phyloP scores from a whole-genome alignment of 2,888 invertebrate genomes.

The Drosophila trichaetosa region DNA sequence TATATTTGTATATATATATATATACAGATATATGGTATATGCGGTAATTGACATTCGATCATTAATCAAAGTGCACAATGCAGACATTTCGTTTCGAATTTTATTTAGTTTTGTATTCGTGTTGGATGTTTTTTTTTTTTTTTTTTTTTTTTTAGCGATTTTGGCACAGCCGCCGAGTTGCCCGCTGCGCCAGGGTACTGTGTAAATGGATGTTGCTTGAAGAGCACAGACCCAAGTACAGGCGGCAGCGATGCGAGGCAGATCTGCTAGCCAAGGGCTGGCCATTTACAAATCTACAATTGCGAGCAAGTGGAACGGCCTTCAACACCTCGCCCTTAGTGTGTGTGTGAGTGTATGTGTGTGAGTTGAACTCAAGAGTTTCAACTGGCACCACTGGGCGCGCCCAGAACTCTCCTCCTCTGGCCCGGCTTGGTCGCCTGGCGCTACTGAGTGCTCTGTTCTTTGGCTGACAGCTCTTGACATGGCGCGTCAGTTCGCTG shows the following conservation, averaged over 20 bases:
- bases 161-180: constrained; percentile 43
- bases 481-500: constrained; percentile 35
- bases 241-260: constrained; percentile 7
- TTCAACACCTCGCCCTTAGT: constrained; percentile 63
- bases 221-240: constrained; percentile 10
- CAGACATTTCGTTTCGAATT: constrained; percentile 83
- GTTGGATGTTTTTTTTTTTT: constrained; percentile 25
- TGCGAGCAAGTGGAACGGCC: constrained; percentile 62
- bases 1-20: neutral
- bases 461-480: constrained; percentile 74
- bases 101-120: constrained; percentile 73
- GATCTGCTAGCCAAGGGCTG: constrained; percentile 23
- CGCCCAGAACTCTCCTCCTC: neutral
- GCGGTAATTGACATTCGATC: constrained; percentile 85
- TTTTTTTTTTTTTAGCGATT: constrained; percentile 28
- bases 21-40: constrained; percentile 62
- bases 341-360: neutral
- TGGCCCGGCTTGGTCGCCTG: constrained; percentile 56
- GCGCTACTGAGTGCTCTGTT: constrained; percentile 72
- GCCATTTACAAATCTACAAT: constrained; percentile 46
- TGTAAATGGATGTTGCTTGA: neutral
- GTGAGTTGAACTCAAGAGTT: constrained; percentile 24
- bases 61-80: constrained; percentile 85
- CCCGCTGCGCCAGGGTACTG: constrained; percentile 40
- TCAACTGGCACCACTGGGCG: constrained; percentile 23